Evolutionary conservation across 2,888 invertebrate genomes (phyloP).

Genomic region (Thelaira solivaga): DNA sequence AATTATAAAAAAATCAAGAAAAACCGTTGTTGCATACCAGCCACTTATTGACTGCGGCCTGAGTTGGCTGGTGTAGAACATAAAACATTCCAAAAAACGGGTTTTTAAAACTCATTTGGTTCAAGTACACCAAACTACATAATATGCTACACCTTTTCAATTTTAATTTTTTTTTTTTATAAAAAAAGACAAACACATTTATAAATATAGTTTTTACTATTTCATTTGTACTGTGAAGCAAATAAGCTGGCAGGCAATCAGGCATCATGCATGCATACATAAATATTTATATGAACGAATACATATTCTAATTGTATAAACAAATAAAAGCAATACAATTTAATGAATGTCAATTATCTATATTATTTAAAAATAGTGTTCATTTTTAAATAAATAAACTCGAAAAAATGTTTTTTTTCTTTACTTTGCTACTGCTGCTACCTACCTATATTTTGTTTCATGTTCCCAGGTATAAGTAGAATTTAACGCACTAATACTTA

Average conservation of each 20-base stretch:
- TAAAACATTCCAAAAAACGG: constrained; percentile 52
- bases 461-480: not conserved
- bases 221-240: not conserved
- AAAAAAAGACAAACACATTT: too few relatives aligned
- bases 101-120: constrained; percentile 42
- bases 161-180: not conserved
- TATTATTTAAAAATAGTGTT: constrained; percentile 17
- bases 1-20: constrained; percentile 4
- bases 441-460: constrained; percentile 5
- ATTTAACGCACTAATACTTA: not conserved
- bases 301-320: constrained; percentile 24
- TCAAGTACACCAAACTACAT: constrained; percentile 55
- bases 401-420: too few relatives aligned
- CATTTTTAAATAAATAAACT: constrained; percentile 4
- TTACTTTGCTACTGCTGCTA: constrained; percentile 3
- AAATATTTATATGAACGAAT: not conserved
- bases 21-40: constrained; percentile 45
- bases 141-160: constrained; percentile 51
- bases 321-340: constrained; percentile 6
- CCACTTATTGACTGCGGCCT: constrained; percentile 4
- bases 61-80: constrained; percentile 23
- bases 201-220: too few relatives aligned
- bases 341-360: constrained; percentile 40
- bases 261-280: not conserved
- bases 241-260: too few relatives aligned